Percentiles rank a stretch among this genome's conserved stretches.
phyloP scores from a whole-genome alignment of 2,113 vertebrate species.

The Garra rufa region DNA sequence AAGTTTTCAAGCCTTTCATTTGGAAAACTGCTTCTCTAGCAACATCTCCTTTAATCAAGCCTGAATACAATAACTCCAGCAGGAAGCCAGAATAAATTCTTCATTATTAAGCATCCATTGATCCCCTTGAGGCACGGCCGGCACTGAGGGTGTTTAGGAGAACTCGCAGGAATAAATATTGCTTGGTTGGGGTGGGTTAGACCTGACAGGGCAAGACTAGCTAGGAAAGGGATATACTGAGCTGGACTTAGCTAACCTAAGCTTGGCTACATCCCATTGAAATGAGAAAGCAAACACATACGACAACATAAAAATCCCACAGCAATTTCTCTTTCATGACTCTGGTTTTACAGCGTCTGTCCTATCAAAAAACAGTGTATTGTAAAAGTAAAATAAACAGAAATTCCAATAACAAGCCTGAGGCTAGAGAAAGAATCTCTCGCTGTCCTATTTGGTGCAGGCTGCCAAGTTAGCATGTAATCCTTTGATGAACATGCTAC shows the following conservation, averaged over 20 bases:
- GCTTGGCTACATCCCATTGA: constrained; percentile 18
- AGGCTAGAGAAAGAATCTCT: constrained; percentile 59
- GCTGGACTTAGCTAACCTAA: constrained; percentile 14
- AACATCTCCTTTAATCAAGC: constrained; percentile 74
- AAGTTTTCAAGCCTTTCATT: constrained; percentile 47
- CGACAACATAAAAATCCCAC: background rate
- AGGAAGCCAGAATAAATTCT: constrained; percentile 73
- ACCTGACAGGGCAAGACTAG: constrained; percentile 45
- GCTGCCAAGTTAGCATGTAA: constrained; percentile 76
- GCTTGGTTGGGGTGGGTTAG: constrained; percentile 39
- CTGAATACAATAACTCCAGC: constrained; percentile 67
- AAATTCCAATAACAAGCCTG: constrained; percentile 17
- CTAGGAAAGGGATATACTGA: background rate
- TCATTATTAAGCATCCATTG: constrained; percentile 75
- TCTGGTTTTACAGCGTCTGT: background rate
- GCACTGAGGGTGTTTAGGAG: constrained; percentile 69
- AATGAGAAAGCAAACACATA: constrained; percentile 15
- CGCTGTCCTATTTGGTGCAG: constrained; percentile 69
- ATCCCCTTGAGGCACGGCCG: constrained; percentile 67
- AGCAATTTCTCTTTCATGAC: constrained; percentile 3
- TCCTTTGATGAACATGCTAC: constrained; percentile 72
- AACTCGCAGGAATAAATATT: constrained; percentile 74
- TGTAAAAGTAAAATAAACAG: background rate
- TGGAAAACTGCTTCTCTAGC: constrained; percentile 69
- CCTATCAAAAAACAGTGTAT: background rate